Conservation (phyloP, 2,113 vertebrate species). For the Macrotis lagotis region DNA sequence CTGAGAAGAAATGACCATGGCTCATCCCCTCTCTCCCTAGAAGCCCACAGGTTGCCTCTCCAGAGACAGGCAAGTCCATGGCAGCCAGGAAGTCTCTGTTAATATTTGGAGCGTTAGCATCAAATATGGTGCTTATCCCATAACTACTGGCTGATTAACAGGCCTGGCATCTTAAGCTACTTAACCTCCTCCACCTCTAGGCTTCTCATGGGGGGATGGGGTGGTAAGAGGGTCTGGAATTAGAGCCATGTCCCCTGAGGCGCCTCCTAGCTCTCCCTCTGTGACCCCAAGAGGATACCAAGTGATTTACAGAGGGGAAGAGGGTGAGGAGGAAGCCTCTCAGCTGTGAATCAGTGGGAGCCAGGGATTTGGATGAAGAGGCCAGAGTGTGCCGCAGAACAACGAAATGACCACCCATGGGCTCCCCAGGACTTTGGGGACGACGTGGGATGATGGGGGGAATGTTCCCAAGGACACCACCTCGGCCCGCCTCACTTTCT, state of each 20-base stretch:
- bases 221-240: neutral
- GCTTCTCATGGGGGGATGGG: neutral
- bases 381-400: slow-evolving; percentile 38
- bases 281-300: neutral
- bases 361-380: neutral
- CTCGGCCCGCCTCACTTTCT: slow-evolving; percentile 49
- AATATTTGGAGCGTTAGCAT: neutral
- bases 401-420: slow-evolving; percentile 64
- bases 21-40: neutral
- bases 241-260: neutral
- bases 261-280: neutral
- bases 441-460: slow-evolving; percentile 64
- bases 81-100: neutral
- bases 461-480: slow-evolving; percentile 56
- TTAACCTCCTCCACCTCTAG: neutral
- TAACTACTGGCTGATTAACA: neutral
- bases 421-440: slow-evolving; percentile 65
- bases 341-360: neutral
- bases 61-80: neutral
- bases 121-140: neutral
- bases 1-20: neutral
- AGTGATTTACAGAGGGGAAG: neutral
- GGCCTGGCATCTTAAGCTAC: too few species aligned
- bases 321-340: slow-evolving; percentile 45
- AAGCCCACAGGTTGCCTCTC: too few species aligned